Conservation (phyloP, 2,113 vertebrate species). For the Varanus komodoensis region DNA sequence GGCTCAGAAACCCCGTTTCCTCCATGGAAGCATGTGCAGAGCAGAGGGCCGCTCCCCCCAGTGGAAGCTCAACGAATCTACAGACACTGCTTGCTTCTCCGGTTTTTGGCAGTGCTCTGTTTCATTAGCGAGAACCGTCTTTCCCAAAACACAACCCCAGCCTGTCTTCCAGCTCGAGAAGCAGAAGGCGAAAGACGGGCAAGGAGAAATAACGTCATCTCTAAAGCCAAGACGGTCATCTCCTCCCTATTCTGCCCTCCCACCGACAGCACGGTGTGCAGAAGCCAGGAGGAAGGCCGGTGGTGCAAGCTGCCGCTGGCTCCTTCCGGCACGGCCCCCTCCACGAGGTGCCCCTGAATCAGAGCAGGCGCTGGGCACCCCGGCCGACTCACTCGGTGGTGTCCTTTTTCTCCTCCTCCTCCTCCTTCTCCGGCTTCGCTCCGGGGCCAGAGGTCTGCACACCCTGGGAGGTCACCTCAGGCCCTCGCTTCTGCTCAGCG, state of each 20-base stretch:
- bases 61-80: background rate
- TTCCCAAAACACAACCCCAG: background rate
- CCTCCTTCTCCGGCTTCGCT: slow-evolving; percentile 89
- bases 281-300: background rate
- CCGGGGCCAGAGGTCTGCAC: slow-evolving; percentile 91
- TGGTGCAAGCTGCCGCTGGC: background rate
- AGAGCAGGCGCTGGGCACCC: background rate
- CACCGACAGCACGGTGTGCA: background rate
- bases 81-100: background rate
- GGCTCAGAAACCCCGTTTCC: background rate
- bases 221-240: background rate
- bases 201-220: background rate
- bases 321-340: background rate
- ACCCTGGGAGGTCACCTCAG: slow-evolving; percentile 95
- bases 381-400: slow-evolving; percentile 90
- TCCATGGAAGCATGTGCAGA: background rate
- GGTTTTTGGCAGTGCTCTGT: background rate
- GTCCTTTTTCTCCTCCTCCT: slow-evolving; percentile 95
- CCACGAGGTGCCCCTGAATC: background rate
- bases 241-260: background rate
- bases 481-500: slow-evolving; percentile 89
- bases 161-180: background rate
- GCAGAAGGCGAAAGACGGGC: background rate
- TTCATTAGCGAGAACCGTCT: background rate
- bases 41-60: background rate